Evolutionary conservation across 2,797 vertebrate genomes (phyloP), one percentile per base, ranked within the genome.

Genomic region (Miichthys miiuy): DNA sequence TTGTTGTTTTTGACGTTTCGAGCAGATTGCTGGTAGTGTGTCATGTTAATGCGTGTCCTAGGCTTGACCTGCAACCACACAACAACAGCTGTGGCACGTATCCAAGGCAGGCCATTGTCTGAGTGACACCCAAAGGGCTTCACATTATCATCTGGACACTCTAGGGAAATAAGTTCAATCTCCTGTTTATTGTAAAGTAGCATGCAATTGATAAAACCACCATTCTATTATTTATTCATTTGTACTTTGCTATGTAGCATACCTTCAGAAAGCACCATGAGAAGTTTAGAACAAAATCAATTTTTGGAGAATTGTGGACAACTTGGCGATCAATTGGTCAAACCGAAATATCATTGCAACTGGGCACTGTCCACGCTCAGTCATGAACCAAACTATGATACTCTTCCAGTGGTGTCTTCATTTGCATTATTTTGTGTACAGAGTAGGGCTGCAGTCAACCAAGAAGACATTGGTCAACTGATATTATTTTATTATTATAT

Each of bases 41-140:
- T 71, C 21, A 27, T 47, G 14, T 54, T 51, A n/a, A 23, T 51
- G 21, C 1, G 0, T 23, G 46, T 68, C 46, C 17, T 17, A 23
- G n/a, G 5, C 34, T 48, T 69, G 72, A 75, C 72, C 76, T 66
- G 52, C 17, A 68, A 13, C 1, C 3, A 2, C 11, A 58, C 14
- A 21, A 50, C 18, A 13, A 20, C 30, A 74, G 47, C 30, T 38
- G 54, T 51, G n/a, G 21, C 25, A 30, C 2, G 0, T 7, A 52
- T 14, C 21, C 2, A 0, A 52, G 30, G 42, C 2, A 0, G 42
- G 23, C 41, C 13, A 11, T 5, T 3, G 9, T 38, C 57, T 47
- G 1, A 8, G 21, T 17, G 58, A n/a, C 6, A 70, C 51, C 34
- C 42, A 34, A 16, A 50, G 41, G 57, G 34, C 13, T 23, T 42